Percentiles rank a stretch among this genome's conserved stretches.
Conservation (phyloP, 2,113 vertebrate genomes). For the Albula glossodonta region DNA sequence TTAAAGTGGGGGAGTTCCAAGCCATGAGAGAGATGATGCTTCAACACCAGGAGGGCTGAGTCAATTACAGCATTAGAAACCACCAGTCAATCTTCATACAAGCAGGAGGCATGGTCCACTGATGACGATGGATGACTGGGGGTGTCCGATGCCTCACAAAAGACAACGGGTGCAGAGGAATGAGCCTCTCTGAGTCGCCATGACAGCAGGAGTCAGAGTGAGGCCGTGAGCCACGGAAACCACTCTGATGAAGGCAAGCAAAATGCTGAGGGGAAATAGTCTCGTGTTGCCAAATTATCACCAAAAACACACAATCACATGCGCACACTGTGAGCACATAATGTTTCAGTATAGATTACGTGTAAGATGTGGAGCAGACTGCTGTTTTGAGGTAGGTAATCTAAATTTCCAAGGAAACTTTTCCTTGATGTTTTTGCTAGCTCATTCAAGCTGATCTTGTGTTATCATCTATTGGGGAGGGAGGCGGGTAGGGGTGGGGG, state of each 20-base stretch:
- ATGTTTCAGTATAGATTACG: background rate
- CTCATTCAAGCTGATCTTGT: conserved; percentile 17
- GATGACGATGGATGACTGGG: conserved; percentile 2
- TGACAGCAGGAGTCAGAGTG: conserved; percentile 5
- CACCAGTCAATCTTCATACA: background rate
- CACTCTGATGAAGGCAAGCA: background rate
- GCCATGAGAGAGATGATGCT: background rate
- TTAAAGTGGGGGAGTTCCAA: too few species aligned
- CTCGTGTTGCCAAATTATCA: background rate
- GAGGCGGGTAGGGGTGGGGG: background rate
- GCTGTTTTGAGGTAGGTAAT: background rate
- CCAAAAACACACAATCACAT: background rate
- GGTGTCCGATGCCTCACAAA: conserved; percentile 6
- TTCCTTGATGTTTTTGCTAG: background rate
- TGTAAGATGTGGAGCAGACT: background rate
- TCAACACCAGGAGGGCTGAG: background rate
- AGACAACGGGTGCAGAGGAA: background rate
- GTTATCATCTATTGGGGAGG: background rate
- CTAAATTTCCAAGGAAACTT: background rate
- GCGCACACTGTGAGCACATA: background rate
- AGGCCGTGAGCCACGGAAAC: background rate
- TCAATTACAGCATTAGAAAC: conserved; percentile 13
- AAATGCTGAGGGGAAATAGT: background rate
- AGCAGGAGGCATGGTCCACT: background rate
- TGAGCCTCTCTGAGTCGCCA: background rate